A percentile compares a stretch with the other conserved stretches of the same genome.
phyloP scores from a whole-genome alignment of 2,797 vertebrate species.

The Heterohyrax brucei region DNA sequence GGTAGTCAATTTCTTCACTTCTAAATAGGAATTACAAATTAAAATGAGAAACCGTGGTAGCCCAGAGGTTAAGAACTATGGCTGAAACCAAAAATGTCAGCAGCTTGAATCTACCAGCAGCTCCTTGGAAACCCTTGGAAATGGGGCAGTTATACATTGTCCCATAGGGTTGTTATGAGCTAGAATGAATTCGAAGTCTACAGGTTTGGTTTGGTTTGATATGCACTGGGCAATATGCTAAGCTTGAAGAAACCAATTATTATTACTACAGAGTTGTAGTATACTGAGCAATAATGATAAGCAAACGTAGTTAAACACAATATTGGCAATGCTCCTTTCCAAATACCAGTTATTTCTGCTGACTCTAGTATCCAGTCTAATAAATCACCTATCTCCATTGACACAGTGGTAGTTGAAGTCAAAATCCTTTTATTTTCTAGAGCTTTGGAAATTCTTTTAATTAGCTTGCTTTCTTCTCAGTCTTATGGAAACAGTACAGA shows the following conservation, averaged over 20 bases:
- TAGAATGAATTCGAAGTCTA: too few relatives aligned
- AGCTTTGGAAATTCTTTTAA: neutral
- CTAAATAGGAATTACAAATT: slow-evolving; percentile 4
- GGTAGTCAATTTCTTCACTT: slow-evolving; percentile 23
- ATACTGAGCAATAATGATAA: neutral
- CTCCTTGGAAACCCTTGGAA: too few relatives aligned
- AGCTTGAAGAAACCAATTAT: neutral
- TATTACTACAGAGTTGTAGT: neutral
- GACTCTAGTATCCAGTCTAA: neutral
- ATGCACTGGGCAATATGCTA: neutral
- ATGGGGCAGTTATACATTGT: too few relatives aligned
- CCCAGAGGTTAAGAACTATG: too few relatives aligned
- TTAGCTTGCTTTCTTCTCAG: neutral
- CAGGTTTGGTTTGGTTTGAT: too few relatives aligned
- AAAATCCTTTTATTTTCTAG: neutral
- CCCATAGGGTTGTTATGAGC: too few relatives aligned
- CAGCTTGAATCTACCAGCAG: too few relatives aligned
- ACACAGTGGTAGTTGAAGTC: neutral
- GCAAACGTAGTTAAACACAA: neutral
- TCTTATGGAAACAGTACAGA: neutral
- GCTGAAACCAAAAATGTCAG: too few relatives aligned
- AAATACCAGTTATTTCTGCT: neutral
- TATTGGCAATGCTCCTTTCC: neutral
- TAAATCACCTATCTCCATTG: slow-evolving; percentile 9
- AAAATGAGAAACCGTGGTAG: neutral